Conservation (phyloP, 1,140 invertebrate genomes). For the Drosophila orosa region DNA sequence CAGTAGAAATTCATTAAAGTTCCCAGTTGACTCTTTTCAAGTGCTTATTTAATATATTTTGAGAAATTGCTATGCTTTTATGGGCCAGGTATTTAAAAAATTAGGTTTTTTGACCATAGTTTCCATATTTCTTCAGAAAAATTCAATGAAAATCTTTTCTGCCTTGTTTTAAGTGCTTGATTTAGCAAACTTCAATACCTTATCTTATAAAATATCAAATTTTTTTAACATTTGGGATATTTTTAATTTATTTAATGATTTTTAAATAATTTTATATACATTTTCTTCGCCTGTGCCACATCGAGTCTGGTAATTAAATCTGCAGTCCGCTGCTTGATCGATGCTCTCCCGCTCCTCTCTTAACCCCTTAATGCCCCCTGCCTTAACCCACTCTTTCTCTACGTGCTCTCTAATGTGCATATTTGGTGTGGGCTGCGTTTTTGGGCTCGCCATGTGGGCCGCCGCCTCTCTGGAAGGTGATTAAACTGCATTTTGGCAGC, state of each 20-base stretch:
- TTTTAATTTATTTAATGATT: neutral
- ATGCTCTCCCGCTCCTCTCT: constrained; percentile 24
- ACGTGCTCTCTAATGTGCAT: constrained; percentile 56
- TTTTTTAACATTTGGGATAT: no score
- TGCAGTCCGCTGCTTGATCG: constrained; percentile 64
- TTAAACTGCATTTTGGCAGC: constrained; percentile 76
- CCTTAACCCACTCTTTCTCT: constrained; percentile 28
- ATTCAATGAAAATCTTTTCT: no score
- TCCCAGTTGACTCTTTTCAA: no score
- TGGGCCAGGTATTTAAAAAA: no score
- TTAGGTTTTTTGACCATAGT: no score
- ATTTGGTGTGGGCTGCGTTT: constrained; percentile 65
- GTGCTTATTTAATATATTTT: no score
- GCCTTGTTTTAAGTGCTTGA: no score
- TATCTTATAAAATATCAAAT: no score
- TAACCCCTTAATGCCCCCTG: constrained; percentile 5
- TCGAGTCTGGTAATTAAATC: constrained; percentile 71
- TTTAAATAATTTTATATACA: neutral
- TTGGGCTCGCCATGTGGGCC: constrained; percentile 57
- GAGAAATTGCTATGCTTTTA: no score
- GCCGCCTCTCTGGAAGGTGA: constrained; percentile 65
- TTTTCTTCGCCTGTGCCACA: constrained; percentile 1
- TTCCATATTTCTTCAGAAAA: no score
- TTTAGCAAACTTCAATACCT: no score
- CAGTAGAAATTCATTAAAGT: no score